Evolutionary conservation across 2,113 vertebrate species (phyloP), one percentile per base, ranked within the genome.

Genomic region (Aegypius monachus): DNA sequence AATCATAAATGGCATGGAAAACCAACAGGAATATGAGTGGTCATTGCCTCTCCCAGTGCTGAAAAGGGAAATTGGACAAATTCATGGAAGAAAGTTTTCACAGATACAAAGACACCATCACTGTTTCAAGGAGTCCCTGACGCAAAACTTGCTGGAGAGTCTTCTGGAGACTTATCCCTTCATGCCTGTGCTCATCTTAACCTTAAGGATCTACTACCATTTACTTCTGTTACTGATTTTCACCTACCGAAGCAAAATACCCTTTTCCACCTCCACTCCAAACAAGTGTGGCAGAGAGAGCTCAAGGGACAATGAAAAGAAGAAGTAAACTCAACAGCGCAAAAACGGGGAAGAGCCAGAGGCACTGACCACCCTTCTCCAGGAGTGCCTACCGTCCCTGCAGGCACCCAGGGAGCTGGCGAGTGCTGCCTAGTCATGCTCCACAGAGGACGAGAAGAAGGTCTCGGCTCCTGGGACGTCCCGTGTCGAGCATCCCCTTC

Each of bases 361-460:
- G 45, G 36, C 68, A 32, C 3, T 9, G 6, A 38, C 7, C 43
- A 68, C 11, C 9, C 14, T 81, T 34, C 32, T 38, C 34, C 65
- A 85, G 36, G 17, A 50, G 32, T 9, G 34, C 34, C 34, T 65
- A 59, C 14, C 4, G 4, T 9, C 40, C 52, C 68, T 74, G 50
- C 14, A 14, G n/a, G 31, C 21, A 81, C 7, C 13, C 55, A 32
- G 6, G 27, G 27, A 43, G 7, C 12, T 34, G 5, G 2, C 2
- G 2, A 27, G 11, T 52, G 16, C 43, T 81, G 43, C 18, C 55
- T 36, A 56, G 47, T 13, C 19, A 34, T 6, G 34, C 16, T 73
- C 36, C 61, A 56, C 0, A 0, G 31, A 43, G 42, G 17, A 62
- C 1, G 8, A 87, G 55, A 55, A 65, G 19, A 2, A 34, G 18